Evolutionary conservation across 2,113 vertebrate species (phyloP).

Genomic region (Dendrocopos noguchii): DNA sequence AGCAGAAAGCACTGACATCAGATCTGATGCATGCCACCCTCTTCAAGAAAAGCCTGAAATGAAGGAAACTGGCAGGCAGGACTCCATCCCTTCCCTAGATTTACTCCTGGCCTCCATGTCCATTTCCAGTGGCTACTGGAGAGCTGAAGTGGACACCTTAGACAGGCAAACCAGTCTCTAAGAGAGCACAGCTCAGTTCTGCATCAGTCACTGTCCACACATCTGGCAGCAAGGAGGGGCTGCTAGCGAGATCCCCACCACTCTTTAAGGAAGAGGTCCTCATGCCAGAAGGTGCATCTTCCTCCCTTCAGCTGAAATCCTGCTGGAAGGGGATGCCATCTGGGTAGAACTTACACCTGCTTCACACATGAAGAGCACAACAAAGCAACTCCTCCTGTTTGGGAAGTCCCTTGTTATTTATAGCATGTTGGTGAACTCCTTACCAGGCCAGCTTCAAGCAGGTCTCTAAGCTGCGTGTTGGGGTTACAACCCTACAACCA

Average conservation of each 20-base stretch:
- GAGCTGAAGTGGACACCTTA: background rate
- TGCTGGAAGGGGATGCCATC: background rate
- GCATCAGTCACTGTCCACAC: fast-evolving
- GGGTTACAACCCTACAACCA: background rate
- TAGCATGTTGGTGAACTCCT: fast-evolving
- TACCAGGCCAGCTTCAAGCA: background rate
- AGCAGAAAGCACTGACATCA: background rate
- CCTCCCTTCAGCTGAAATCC: background rate
- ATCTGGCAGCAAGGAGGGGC: background rate
- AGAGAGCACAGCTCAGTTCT: background rate
- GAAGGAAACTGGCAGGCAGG: background rate
- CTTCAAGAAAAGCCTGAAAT: background rate
- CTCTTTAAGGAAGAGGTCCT: background rate
- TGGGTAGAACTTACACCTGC: background rate
- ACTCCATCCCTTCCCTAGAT: background rate
- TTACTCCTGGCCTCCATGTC: background rate
- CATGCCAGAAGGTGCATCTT: background rate
- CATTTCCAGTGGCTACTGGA: background rate
- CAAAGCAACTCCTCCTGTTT: background rate
- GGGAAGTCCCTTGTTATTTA: background rate
- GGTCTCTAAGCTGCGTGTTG: background rate
- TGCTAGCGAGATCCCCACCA: background rate
- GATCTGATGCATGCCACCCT: background rate
- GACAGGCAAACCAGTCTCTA: fast-evolving
- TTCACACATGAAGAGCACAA: background rate